These are phyloP conservation scores for Nipponia nippon DNA, from an alignment of 2,113 vertebrate species.

Conservation along the genomic window DNA sequence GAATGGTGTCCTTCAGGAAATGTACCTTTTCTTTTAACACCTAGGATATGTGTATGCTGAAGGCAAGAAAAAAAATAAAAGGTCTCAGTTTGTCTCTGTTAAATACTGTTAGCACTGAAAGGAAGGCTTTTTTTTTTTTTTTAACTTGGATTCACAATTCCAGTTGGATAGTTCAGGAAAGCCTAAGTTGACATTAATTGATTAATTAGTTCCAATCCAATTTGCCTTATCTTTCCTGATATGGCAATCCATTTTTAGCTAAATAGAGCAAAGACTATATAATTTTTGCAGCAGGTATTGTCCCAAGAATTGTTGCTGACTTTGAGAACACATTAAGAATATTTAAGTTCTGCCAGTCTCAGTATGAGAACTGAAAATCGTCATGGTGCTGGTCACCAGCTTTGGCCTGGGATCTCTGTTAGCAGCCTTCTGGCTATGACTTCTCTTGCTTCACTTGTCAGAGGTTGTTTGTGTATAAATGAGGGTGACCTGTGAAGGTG, in stretches of 20 bases:
- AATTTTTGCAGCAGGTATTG: neutral
- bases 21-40: neutral
- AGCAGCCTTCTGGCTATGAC: neutral
- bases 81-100: neutral
- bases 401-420: neutral
- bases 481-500: neutral
- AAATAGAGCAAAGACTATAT: neutral
- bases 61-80: neutral
- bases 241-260: neutral
- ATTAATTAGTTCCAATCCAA: neutral
- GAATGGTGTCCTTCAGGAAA: neutral
- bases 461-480: neutral
- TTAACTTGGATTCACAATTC: neutral
- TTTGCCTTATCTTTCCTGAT: neutral
- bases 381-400: neutral
- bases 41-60: neutral
- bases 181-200: neutral
- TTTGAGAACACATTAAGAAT: neutral
- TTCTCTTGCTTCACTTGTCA: neutral
- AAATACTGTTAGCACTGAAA: neutral
- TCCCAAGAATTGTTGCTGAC: neutral
- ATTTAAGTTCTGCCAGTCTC: neutral
- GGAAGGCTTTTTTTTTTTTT: neutral
- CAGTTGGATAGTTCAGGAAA: neutral
- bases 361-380: neutral